Conservation (phyloP, 2,888 invertebrate species). For the Leptopilina syphax region DNA sequence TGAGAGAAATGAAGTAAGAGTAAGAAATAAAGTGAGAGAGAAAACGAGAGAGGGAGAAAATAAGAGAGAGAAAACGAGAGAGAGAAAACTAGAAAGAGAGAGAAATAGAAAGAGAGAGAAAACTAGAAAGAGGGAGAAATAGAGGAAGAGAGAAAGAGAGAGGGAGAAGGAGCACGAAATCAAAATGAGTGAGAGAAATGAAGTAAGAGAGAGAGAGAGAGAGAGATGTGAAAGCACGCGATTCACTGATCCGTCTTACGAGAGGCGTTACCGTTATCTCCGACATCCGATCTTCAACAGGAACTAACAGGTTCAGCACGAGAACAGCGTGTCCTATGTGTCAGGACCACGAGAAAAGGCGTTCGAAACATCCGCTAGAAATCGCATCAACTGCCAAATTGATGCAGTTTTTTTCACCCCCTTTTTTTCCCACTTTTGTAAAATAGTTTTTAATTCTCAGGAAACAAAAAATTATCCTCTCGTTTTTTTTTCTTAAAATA, state of each 20-base stretch:
- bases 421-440: no score
- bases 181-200: no score
- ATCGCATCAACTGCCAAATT: background rate
- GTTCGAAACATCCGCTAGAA: slow-evolving; percentile 41
- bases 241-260: slow-evolving; percentile 75
- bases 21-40: background rate
- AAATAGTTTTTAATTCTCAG: no score
- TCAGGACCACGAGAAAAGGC: slow-evolving; percentile 63
- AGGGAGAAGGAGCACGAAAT: no score
- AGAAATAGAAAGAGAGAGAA: no score
- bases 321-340: slow-evolving; percentile 64
- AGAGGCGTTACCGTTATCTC: slow-evolving; percentile 74
- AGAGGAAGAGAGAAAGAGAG: no score
- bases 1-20: no score
- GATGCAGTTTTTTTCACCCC: background rate
- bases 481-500: no score
- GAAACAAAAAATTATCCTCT: no score
- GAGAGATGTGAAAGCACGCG: slow-evolving; percentile 64
- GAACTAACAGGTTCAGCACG: slow-evolving; percentile 70
- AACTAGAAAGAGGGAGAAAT: no score
- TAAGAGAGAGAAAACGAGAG: no score
- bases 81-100: background rate
- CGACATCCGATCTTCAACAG: slow-evolving; percentile 62
- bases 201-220: no score
- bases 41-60: background rate